Conservation (phyloP, 2,113 vertebrate genomes). For the Hemichromis elongatus region DNA sequence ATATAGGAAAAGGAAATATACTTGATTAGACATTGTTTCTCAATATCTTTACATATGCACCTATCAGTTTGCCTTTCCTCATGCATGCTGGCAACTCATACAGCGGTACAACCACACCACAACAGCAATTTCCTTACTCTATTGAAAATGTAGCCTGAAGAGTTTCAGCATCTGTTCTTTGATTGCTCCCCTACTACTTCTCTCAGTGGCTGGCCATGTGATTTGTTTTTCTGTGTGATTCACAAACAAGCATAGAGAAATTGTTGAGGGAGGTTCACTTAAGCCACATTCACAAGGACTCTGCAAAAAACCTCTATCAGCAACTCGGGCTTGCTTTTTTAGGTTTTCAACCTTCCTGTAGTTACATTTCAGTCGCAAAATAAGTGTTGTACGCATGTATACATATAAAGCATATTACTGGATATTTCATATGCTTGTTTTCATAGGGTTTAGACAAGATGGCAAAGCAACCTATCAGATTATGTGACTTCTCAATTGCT, state of each 20-base stretch:
- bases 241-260: constrained; percentile 5
- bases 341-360: neutral
- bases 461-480: neutral
- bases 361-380: neutral
- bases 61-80: neutral
- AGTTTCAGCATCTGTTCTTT: constrained; percentile 24
- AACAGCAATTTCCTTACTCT: constrained; percentile 21
- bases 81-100: neutral
- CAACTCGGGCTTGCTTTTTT: neutral
- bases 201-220: constrained; percentile 8
- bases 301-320: neutral
- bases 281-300: neutral
- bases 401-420: neutral
- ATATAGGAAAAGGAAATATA: neutral
- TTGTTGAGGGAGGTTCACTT: neutral
- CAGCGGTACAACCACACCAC: neutral
- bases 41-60: neutral
- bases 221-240: constrained; percentile 23
- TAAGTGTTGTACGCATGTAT: neutral
- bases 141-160: constrained; percentile 1
- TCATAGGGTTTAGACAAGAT: neutral
- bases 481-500: neutral
- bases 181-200: constrained; percentile 30
- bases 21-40: constrained; percentile 34
- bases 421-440: neutral